A percentile compares a stretch with the other conserved stretches of the same genome.
These are phyloP conservation scores for Lethocerus indicus DNA, from an alignment of 1,140 invertebrate species.

Conservation along the genomic window DNA sequence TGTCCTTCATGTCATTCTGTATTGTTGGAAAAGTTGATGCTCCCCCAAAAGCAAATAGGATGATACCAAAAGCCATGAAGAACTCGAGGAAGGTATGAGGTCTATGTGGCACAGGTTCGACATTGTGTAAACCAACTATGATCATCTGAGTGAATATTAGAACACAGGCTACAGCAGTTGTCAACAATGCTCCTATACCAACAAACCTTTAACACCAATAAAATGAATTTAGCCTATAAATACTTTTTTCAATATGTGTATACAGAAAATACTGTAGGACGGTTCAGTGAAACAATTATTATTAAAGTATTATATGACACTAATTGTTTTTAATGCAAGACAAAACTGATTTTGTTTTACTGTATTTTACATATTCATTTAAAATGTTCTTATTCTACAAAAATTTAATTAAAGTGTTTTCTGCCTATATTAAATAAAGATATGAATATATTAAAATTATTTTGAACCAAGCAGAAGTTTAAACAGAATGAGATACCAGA, in stretches of 20 bases:
- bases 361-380: too few relatives aligned
- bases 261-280: too few relatives aligned
- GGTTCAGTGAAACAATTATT: too few relatives aligned
- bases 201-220: slow-evolving; percentile 29
- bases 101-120: slow-evolving; percentile 21
- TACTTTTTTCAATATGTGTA: too few relatives aligned
- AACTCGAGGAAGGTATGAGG: slow-evolving; percentile 28
- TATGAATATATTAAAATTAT: neutral
- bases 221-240: too few relatives aligned
- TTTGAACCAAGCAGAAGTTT: neutral
- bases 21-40: slow-evolving; percentile 50
- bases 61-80: slow-evolving; percentile 42
- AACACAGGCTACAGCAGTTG: slow-evolving; percentile 35
- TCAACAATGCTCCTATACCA: slow-evolving; percentile 34
- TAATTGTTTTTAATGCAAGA: too few relatives aligned
- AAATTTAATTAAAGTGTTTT: too few relatives aligned
- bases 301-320: too few relatives aligned
- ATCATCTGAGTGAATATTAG: slow-evolving; percentile 38
- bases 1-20: slow-evolving; percentile 47
- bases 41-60: slow-evolving; percentile 48
- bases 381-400: too few relatives aligned
- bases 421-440: too few relatives aligned
- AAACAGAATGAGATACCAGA: slow-evolving; percentile 33
- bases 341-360: too few relatives aligned
- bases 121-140: slow-evolving; percentile 25